Conservation (phyloP, 37 sponge, comb jelly and placozoan species). For the Tethya wilhelma region DNA sequence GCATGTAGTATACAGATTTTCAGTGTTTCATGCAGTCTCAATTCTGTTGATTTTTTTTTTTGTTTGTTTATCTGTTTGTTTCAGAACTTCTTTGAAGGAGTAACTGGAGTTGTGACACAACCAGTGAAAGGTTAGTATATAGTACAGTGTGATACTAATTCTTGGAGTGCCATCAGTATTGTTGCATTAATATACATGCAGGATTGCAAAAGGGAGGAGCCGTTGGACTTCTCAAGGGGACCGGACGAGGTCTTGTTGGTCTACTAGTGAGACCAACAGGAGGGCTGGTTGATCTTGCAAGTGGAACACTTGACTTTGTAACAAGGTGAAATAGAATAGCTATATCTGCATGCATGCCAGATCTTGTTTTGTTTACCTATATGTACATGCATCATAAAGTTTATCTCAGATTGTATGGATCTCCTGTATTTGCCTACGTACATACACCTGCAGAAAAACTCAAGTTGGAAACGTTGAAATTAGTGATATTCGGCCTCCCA, state of each 20-base stretch:
- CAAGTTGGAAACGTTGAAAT: conserved; percentile 62
- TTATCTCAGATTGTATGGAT: too few relatives aligned
- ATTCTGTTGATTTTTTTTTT: neutral
- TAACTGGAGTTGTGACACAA: conserved; percentile 82
- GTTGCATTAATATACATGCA: neutral
- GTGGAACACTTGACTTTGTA: conserved; percentile 74
- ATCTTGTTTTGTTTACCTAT: too few relatives aligned
- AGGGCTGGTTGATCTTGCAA: conserved; percentile 82
- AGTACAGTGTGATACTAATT: neutral
- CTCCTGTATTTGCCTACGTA: too few relatives aligned
- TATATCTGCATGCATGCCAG: neutral
- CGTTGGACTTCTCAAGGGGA: conserved; percentile 82
- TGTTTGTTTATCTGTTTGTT: neutral
- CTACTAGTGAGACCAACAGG: conserved; percentile 79
- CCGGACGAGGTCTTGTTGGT: conserved; percentile 81
- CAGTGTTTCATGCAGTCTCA: too few relatives aligned
- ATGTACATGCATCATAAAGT: too few relatives aligned
- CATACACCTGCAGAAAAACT: conserved; percentile 67
- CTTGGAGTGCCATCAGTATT: neutral
- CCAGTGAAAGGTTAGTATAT: conserved; percentile 76
- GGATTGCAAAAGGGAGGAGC: conserved; percentile 86
- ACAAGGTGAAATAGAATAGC: conserved; percentile 40
- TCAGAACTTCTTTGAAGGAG: conserved; percentile 77
- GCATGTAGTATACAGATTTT: too few relatives aligned
- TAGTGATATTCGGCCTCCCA: conserved; percentile 60